Percentiles rank a stretch among this genome's conserved stretches.
Conservation (phyloP, 2,113 vertebrate genomes). For the Solenodon paradoxus region DNA sequence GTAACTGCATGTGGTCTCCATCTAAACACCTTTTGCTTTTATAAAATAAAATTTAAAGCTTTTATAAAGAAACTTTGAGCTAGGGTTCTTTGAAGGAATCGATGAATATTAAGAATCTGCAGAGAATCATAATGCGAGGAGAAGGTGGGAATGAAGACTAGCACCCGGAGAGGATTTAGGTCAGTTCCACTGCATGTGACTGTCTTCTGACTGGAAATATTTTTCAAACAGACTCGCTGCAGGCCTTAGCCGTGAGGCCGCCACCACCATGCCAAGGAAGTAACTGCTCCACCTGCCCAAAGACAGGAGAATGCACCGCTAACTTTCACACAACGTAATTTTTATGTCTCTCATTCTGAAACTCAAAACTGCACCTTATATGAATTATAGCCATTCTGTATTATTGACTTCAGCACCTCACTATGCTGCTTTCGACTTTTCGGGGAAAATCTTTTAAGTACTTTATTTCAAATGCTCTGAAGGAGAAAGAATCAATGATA, state of each 20-base stretch:
- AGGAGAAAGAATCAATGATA: background rate
- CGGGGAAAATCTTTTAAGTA: background rate
- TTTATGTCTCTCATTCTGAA: background rate
- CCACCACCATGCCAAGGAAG: background rate
- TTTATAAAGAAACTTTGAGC: too few species aligned
- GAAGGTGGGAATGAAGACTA: background rate
- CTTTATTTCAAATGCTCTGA: background rate
- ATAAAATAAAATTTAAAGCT: background rate
- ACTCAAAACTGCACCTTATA: background rate
- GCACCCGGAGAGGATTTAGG: background rate
- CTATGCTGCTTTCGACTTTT: background rate
- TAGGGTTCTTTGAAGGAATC: background rate
- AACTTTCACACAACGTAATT: background rate
- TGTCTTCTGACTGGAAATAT: conserved; percentile 51
- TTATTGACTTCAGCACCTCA: background rate
- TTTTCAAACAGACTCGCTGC: background rate
- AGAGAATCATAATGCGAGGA: background rate
- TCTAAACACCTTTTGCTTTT: background rate
- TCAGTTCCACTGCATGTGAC: background rate
- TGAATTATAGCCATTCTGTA: background rate
- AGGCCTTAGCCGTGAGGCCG: background rate
- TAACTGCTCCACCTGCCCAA: background rate
- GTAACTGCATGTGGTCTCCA: background rate
- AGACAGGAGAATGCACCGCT: background rate
- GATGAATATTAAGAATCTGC: background rate